Conservation (phyloP, 2,113 vertebrate species). For the Ondatra zibethicus region DNA sequence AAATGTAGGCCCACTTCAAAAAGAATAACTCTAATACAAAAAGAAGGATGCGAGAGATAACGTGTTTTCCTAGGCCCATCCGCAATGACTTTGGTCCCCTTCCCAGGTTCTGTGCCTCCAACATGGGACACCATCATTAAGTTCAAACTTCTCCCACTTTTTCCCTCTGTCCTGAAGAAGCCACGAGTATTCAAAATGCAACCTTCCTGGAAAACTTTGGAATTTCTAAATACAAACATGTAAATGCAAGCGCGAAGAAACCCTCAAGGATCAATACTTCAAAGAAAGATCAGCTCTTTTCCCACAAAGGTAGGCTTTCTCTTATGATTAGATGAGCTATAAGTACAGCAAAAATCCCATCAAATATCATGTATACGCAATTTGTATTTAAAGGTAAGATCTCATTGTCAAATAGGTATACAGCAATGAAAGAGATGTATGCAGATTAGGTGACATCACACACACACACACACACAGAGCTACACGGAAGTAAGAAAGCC, state of each 20-base stretch:
- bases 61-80: neutral
- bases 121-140: neutral
- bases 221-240: neutral
- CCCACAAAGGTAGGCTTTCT: neutral
- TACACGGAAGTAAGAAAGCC: neutral
- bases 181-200: neutral
- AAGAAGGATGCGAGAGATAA: neutral
- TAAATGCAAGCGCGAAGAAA: neutral
- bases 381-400: neutral
- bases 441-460: neutral
- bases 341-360: neutral
- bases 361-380: neutral
- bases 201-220: neutral
- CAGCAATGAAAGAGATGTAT: neutral
- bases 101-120: neutral
- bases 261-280: neutral
- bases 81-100: neutral
- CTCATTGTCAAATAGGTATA: neutral
- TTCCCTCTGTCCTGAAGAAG: neutral
- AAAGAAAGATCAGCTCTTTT: too few relatives aligned
- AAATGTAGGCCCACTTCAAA: neutral
- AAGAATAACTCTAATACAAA: neutral
- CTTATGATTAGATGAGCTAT: conserved; percentile 31
- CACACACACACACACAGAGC: neutral
- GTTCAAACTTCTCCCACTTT: neutral